Evolutionary conservation across 2,113 vertebrate genomes (phyloP).

Genomic region (Rhinopithecus roxellana): DNA sequence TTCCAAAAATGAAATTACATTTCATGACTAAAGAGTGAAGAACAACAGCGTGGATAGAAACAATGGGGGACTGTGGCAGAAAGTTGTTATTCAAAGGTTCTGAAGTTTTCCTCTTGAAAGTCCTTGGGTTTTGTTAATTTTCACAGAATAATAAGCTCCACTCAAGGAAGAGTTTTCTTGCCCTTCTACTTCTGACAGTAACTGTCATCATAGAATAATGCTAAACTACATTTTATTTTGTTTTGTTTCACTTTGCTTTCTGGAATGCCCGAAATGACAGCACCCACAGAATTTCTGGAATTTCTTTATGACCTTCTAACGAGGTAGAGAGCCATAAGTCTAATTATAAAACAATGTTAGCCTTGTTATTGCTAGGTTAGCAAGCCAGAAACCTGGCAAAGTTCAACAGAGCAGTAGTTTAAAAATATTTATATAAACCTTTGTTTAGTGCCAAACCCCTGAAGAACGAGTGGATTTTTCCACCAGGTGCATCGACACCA

Average conservation of each 20-base stretch:
- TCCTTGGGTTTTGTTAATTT: not conserved
- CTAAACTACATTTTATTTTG: not conserved
- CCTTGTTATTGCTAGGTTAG: not conserved
- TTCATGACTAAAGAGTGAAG: not conserved
- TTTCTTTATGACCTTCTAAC: conserved; percentile 35
- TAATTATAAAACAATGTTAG: conserved; percentile 60
- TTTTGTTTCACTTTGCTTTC: conserved; percentile 36
- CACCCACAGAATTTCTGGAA: conserved; percentile 54
- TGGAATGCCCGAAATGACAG: conserved; percentile 17
- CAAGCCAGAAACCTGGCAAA: conserved; percentile 43
- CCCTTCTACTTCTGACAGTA: conserved; percentile 22
- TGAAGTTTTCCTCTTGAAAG: not conserved
- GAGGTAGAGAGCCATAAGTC: not conserved
- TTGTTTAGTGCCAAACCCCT: conserved; percentile 34
- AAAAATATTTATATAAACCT: conserved; percentile 35
- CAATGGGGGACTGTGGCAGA: not conserved
- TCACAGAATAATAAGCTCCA: not conserved
- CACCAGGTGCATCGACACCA: not conserved
- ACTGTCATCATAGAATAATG: conserved; percentile 5
- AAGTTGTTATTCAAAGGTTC: not conserved
- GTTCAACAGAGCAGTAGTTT: not conserved
- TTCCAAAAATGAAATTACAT: not conserved
- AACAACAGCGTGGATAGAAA: not conserved
- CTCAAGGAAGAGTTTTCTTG: not conserved
- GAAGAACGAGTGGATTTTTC: not conserved